Evolutionary conservation across 2,888 invertebrate genomes (phyloP).

Genomic region (Synergus itoensis): DNA sequence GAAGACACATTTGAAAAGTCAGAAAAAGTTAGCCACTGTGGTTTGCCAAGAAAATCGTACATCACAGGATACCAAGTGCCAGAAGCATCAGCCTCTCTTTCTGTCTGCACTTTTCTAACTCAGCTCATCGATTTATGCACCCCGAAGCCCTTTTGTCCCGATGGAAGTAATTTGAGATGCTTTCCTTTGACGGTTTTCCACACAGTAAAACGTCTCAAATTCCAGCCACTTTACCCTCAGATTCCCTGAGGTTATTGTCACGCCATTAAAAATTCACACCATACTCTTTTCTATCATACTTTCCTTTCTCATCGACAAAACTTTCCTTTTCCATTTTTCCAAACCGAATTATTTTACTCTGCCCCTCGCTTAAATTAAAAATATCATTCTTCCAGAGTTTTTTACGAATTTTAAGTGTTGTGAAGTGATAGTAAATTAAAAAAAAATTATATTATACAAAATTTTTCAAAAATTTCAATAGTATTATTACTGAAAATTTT

Average conservation of each 20-base stretch:
- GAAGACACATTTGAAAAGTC: background rate
- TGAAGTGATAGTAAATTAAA: too few species aligned
- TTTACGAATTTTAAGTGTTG: too few species aligned
- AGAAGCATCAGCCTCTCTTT: background rate
- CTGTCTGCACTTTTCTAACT: background rate
- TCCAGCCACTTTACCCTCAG: background rate
- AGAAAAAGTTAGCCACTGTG: background rate
- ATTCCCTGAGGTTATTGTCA: background rate
- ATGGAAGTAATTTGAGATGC: slow-evolving; percentile 21
- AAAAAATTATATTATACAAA: too few species aligned
- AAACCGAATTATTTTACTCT: background rate
- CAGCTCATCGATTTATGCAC: slow-evolving; percentile 16
- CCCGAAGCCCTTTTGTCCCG: background rate
- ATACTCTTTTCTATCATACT: too few species aligned
- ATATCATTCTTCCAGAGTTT: background rate
- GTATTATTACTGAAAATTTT: too few species aligned
- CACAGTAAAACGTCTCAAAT: background rate
- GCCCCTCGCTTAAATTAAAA: background rate
- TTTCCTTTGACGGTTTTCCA: background rate
- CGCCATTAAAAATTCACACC: background rate
- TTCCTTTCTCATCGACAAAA: background rate
- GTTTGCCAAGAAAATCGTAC: background rate
- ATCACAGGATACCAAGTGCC: background rate
- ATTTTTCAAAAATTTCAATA: too few species aligned
- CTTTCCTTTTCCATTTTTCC: background rate